phyloP scores from a whole-genome alignment of 2,113 vertebrate genomes.

The Sinocyclocheilus grahami region DNA sequence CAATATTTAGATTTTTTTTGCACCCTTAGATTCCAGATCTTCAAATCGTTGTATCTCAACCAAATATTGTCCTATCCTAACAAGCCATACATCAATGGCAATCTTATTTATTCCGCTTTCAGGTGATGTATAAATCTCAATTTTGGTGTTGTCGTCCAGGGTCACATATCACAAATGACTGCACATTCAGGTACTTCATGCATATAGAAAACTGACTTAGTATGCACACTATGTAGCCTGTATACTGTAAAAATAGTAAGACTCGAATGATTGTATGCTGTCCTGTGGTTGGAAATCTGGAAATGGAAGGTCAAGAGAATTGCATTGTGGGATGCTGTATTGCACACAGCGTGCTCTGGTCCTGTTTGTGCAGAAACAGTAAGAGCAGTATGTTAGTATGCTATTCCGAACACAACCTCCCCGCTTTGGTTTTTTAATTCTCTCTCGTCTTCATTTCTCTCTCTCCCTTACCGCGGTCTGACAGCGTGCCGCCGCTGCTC shows the following conservation, averaged over 20 bases:
- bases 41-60: no score
- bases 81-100: no score
- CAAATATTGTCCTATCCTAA: no score
- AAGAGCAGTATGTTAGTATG: background rate
- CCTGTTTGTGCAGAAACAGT: background rate
- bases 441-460: background rate
- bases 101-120: no score
- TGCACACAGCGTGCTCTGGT: background rate
- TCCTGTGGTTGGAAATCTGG: background rate
- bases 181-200: no score
- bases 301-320: background rate
- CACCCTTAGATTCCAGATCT: no score
- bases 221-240: background rate
- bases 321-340: background rate
- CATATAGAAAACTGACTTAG: no score
- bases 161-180: no score
- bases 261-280: background rate
- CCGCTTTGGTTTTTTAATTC: background rate
- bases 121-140: no score
- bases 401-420: background rate
- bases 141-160: no score
- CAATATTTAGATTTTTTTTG: no score
- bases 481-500: constrained; percentile 46
- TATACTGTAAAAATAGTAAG: background rate
- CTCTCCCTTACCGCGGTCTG: constrained; percentile 35